These are phyloP conservation scores for Rhynchomys soricoides DNA, from an alignment of 2,113 vertebrate genomes.

Conservation along the genomic window DNA sequence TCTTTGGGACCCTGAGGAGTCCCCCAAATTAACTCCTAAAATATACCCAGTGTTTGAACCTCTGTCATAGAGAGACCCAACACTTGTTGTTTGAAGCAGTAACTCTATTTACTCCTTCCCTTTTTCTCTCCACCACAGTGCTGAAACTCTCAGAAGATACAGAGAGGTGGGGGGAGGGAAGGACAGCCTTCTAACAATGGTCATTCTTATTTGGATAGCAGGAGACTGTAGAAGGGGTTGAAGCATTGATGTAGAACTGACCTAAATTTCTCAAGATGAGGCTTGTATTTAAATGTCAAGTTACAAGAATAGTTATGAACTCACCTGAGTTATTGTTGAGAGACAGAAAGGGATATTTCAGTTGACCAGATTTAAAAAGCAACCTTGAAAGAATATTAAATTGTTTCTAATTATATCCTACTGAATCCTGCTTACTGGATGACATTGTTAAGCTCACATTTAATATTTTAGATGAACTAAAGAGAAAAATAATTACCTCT, in stretches of 20 bases:
- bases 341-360: neutral
- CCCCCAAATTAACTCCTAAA: neutral
- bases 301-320: neutral
- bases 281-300: neutral
- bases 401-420: neutral
- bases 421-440: neutral
- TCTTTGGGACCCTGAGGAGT: neutral
- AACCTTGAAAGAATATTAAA: neutral
- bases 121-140: neutral
- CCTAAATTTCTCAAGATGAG: neutral
- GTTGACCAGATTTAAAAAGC: neutral
- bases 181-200: neutral
- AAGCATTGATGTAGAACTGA: neutral
- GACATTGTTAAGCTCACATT: neutral
- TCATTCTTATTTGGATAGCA: neutral
- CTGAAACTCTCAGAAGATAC: neutral
- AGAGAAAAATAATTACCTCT: neutral
- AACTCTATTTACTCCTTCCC: neutral
- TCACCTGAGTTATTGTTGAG: neutral
- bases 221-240: neutral
- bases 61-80: neutral
- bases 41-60: neutral
- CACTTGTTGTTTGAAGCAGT: neutral
- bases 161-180: neutral
- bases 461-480: constrained; percentile 38